Evolutionary conservation across 2,113 vertebrate species (phyloP), one percentile per base, ranked within the genome.

Genomic region (Rhagologus leucostigma): DNA sequence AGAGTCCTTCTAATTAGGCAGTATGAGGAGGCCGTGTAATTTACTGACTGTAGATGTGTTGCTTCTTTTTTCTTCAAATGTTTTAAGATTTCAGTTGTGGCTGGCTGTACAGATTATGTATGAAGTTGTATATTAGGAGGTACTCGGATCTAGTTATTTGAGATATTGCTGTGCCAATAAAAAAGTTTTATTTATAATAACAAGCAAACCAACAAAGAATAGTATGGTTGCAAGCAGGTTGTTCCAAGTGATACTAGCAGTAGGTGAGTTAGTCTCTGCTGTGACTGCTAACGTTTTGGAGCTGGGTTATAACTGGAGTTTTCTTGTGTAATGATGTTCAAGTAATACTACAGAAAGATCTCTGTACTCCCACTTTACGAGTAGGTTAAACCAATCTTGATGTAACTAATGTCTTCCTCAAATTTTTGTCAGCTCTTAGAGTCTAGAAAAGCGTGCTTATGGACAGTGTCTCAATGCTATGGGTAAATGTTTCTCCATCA

Each of bases 321-420:
- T 46, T 53, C 37, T 27, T n/a, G 8, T 56, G 4, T n/a, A 16
- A 15, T 39, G 17, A 9, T 62, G 4, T 65, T 94, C 21, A 70
- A 35, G 17, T 64, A 62, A 32, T 49, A n/a, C 32, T 62, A 23
- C 10, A 68, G 68, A 81, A 57, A 41, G 6, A 23, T 22, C 13
- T 65, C 39, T 82, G 7, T 82, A 10, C 4, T 87, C 12, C 8
- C 4, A 21, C 37, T 82, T 77, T 6, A 55, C 0, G 0, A 57
- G 42, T 46, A 32, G 37, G 70, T 82, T 17, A 79, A 85, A 49
- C 21, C 22, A 46, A 10, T 78, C 27, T 49, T 16, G 4, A 10
- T 68, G 8, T 69, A 67, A 69, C 13, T 68, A 37, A 65, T 44
- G 3, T 33, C 14, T 84, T 74, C 20, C 8, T 89, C 35, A n/a